Percentiles rank a stretch among this genome's conserved stretches.
Evolutionary conservation across 2,113 vertebrate species (phyloP).

Genomic region (Acrocephalus arundinaceus): DNA sequence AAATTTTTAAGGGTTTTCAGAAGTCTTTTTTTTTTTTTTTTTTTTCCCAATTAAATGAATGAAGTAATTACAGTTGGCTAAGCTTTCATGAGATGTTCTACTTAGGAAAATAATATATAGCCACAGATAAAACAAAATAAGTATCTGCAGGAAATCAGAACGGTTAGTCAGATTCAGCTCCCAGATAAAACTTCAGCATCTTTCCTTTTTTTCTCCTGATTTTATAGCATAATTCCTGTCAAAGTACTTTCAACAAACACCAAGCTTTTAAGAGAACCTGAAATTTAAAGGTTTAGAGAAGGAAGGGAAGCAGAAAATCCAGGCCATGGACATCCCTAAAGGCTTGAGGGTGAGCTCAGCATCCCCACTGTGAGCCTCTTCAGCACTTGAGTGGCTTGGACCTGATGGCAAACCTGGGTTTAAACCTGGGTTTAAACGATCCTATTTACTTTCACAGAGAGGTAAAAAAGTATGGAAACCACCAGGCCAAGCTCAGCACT

Average conservation of each 20-base stretch:
- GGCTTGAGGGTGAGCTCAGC: background rate
- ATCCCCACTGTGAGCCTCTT: background rate
- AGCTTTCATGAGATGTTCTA: background rate
- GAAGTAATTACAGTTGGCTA: background rate
- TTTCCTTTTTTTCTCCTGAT: background rate
- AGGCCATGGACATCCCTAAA: background rate
- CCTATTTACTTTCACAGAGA: background rate
- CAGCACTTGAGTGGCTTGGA: background rate
- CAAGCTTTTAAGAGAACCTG: background rate
- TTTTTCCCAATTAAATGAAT: background rate
- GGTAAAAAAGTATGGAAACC: background rate
- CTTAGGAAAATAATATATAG: slow-evolving; percentile 19
- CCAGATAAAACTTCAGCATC: background rate
- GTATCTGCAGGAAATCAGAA: slow-evolving; percentile 24
- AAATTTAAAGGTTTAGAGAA: background rate
- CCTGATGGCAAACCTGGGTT: background rate
- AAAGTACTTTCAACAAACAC: background rate
- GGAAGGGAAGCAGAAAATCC: background rate
- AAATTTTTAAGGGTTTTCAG: background rate
- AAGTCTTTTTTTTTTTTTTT: background rate
- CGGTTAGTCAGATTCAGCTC: background rate
- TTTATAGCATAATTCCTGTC: background rate
- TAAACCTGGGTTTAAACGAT: background rate
- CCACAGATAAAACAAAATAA: background rate
- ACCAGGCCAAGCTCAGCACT: background rate